Evolutionary conservation across 2,113 vertebrate species (phyloP), one percentile per base, ranked within the genome.

Genomic region (Pleuronectes platessa): DNA sequence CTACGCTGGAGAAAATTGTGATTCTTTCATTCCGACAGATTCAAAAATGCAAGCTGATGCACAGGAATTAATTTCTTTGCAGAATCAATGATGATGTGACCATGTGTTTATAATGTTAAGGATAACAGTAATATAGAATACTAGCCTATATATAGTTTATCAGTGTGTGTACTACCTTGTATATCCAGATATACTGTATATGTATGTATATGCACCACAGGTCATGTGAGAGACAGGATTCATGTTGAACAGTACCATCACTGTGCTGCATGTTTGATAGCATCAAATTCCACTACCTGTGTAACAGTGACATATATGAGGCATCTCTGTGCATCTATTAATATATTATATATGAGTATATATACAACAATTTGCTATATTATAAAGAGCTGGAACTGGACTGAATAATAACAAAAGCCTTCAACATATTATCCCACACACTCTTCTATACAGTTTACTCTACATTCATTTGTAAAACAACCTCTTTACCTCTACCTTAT

Each of bases 1-100:
- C 90, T 21, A 88, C 89, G 72, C 84, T 66, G 81, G 56, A 73
- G 21, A 65, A 69, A 66, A 82, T 14, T 83, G 76, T 42, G 58
- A 62, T 68, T 60, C 60, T 80, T 69, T 85, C 58, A 79, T 69
- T 76, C 73, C 58, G 79, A 83, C 70, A 66, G 74, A 84, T 70
- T 21, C 17, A 31, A 12, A 51, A 78, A 76, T 53, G 58, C 21
- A 56, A 51, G 35, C 27, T 71, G n/a, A 67, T 68, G 35, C 61
- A 67, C 0, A 66, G 59, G 49, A 74, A 71, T 62, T 3, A 24
- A 78, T 73, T 49, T 49, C 24, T 61, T 67, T 61, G 42, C 21
- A 71, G 37, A 71, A 81, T 67, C 61, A 53, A 2, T 56, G 31
- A 63, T 45, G 35, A 58, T 40, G n/a, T 66, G 74, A 68, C n/a